Base-by-base conservation (phyloP, 2,113 vertebrate genomes). In the Chionodraco myersi region DNA sequence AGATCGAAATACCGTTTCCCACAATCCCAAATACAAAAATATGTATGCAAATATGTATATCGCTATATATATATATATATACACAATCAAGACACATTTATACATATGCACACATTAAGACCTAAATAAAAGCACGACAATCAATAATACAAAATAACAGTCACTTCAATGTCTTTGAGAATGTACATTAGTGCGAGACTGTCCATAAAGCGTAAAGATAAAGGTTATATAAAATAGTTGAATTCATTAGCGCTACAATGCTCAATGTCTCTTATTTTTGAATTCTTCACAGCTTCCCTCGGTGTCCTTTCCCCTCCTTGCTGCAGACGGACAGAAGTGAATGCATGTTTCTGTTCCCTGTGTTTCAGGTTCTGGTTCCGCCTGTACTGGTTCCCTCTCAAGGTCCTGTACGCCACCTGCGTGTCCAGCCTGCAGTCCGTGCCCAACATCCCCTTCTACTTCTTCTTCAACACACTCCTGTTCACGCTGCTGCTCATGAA, bases 351-450 rank as follows among this genome's bases (percentile, higher is more conserved):
- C 30, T 65, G 3, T 1, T 77, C 9, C 6, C 34, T 11, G 14
- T 58, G n/a, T 77, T 56, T 59, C 92, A 99, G 98, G 98, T 99
- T 99, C 94, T 98, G 97, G 97, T 99, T 99, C 92, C 97, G 98
- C 10, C 96, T 99, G 62, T 99, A 99, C 93, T 99, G 98, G 98
- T 99, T 99, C 86, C 98, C 98, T 0, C 96, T 98, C 15, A 99
- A 99, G 92, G 98, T 98, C 52, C 93, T 99, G 56, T 99, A 98
- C 0, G 96, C 96, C 90, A 96, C 98, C 0, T 96, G 95, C 73
- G 92, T 98, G 92, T 96, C 94, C 94, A 98, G 98, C 92, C 93
- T 99, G 41, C 94, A 95, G 83, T 60, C 75, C 0, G 96, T 96
- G 26, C 97, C 97, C 0, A 91, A 94, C 77, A 98, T 99, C 86